Evolutionary conservation across 2,888 invertebrate species (phyloP), one percentile per base, ranked within the genome.

Genomic region (Drosophila limbata): DNA sequence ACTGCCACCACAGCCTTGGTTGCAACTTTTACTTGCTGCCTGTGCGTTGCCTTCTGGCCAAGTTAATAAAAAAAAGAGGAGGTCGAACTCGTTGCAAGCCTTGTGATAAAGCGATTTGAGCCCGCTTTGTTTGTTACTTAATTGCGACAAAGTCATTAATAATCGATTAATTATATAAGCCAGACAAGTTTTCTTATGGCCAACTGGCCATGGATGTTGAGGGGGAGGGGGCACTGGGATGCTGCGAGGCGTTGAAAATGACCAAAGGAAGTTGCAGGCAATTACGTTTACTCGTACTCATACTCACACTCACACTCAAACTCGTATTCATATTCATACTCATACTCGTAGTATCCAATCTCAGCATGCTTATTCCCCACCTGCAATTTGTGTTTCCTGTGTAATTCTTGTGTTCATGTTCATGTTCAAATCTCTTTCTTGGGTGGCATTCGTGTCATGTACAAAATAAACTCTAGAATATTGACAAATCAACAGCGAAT

Each of bases 71-170:
- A 28, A 25, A 31, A 13, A 2, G 25, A 9, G 15, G 15, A 21
- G 47, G 4, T n/a, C 15, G 15, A 52, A 47, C 21, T 31, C 10
- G 13, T 51, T 50, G 31, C 33, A 15, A 45, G 35, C 15, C 56
- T 35, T 35, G 63, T 77, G 79, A 83, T 81, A 69, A 79, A 73
- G 74, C 79, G 81, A 69, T 83, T 84, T 44, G 25, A 47, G 69
- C 76, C 63, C 39, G 69, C 76, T 64, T 82, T 78, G 81, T 76
- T 86, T 71, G 81, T 81, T 77, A 77, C 89, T 77, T 88, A 81
- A 81, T 83, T 86, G 84, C 86, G 80, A 66, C 81, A 85, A 82
- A 87, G 84, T 82, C 87, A 88, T 90, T 90, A 88, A 89, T 87
- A 90, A 90, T 88, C 90, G 90, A 91, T 90, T 90, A 90, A 79